These are phyloP conservation scores for Sylvia borin DNA, from an alignment of 2,797 vertebrate genomes.

Conservation along the genomic window DNA sequence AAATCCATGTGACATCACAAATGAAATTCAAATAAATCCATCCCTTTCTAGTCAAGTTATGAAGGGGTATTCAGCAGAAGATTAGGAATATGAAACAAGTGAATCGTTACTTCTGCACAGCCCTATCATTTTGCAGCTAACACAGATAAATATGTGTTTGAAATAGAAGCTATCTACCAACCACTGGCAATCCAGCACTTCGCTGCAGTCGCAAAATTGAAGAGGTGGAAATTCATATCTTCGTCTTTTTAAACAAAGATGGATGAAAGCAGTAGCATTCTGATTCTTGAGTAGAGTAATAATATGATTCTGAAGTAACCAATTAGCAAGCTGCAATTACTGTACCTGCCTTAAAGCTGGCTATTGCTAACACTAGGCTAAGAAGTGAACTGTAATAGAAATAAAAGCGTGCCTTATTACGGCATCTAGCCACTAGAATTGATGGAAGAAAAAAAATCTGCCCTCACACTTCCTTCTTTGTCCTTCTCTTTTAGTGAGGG, in stretches of 20 bases:
- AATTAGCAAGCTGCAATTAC: conserved; percentile 42
- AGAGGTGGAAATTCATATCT: conserved; percentile 25
- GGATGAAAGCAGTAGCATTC: conserved; percentile 9
- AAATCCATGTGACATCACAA: conserved; percentile 7
- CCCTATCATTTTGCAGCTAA: conserved; percentile 53
- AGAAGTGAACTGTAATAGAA: not conserved
- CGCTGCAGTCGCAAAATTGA: not conserved
- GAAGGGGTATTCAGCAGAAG: conserved; percentile 33
- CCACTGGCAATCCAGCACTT: conserved; percentile 43
- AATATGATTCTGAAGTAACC: conserved; percentile 5
- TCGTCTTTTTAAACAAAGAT: conserved; percentile 11
- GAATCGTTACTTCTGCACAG: conserved; percentile 25
- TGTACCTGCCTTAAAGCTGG: not conserved
- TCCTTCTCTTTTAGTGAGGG: not conserved
- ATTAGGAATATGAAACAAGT: conserved; percentile 34
- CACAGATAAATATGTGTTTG: conserved; percentile 58
- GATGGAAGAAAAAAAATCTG: not conserved
- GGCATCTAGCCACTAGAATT: not conserved
- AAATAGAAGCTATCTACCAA: conserved; percentile 56
- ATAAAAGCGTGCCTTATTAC: not conserved
- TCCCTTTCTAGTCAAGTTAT: conserved; percentile 30
- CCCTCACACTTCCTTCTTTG: not conserved
- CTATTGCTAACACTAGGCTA: not conserved
- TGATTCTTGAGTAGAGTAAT: not conserved
- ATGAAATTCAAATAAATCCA: conserved; percentile 27